Base-by-base conservation (phyloP, 1,140 invertebrate species). In the Diachasma alloeum region DNA sequence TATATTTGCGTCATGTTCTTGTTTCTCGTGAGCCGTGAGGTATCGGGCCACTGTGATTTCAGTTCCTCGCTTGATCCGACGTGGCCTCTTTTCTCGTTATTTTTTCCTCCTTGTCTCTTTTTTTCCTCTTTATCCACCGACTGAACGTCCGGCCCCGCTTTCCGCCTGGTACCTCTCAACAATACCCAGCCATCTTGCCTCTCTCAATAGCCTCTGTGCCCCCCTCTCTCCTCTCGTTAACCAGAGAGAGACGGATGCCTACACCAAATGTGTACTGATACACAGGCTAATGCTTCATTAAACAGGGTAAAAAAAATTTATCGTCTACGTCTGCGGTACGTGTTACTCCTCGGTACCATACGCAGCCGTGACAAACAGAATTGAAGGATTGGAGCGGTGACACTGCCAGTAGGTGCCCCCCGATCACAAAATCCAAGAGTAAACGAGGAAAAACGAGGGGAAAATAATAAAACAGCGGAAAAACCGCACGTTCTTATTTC, bases 171-270 rank as follows among this genome's bases (percentile, higher is more conserved):
- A 48, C 26, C 73, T 63, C 17, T 78, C 73, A 78, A 42, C 73
- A 53, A 70, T 37, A 67, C 69, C 77, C 77, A 75, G 77, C 77
- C 77, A 78, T 78, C 77, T 78, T 78, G 77, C 56, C 68, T 73
- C 48, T 36, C 73, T 39, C 46, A 44, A 48, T 66, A 26, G 56
- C 59, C 56, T 56, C 39, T 11, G 39, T 42, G 9, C 59, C 48
- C 69, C 68, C 59, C 67, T 63, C 68, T 63, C 19, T 74, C 53
- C 31, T 15, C n/a, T 22, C 56, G 44, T 26, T 31, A 53, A 36
- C 36, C 63, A 36, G 74, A 66, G 67, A 36, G 74, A 70, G 74
- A 69, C 31, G 24, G 63, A 67, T 31, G 15, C 24, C 24, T 66
- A 66, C 31, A 11, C 26, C 26, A 15, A 31, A 66, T 37, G 22